Conservation (phyloP, 2,797 vertebrate genomes). For the Paguma larvata region DNA sequence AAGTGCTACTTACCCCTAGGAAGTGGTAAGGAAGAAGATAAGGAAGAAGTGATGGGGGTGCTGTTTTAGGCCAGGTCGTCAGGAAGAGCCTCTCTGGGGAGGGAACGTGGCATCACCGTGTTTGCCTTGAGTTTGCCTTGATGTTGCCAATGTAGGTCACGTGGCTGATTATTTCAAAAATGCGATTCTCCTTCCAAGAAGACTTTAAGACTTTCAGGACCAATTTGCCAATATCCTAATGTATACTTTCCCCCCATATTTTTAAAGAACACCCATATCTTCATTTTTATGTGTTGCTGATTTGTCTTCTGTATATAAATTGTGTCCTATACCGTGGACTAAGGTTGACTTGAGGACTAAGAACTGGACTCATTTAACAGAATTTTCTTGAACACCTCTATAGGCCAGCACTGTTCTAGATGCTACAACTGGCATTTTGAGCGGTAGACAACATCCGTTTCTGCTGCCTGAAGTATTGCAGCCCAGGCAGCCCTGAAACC, state of each 20-base stretch:
- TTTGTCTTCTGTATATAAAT: not conserved
- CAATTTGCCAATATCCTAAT: not conserved
- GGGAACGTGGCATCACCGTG: not conserved
- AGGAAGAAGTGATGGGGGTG: not conserved
- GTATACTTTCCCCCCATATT: not conserved
- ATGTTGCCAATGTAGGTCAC: not conserved
- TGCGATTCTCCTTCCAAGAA: not conserved
- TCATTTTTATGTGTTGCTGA: not conserved
- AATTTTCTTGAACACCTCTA: not conserved
- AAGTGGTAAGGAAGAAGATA: not conserved
- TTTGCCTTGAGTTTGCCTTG: not conserved
- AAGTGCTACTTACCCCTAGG: not conserved
- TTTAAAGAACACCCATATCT: not conserved
- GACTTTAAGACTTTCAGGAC: conserved; percentile 25
- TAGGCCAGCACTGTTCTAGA: not conserved
- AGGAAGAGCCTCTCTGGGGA: conserved; percentile 4
- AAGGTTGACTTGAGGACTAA: not conserved
- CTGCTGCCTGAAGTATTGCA: not conserved
- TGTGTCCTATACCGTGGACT: not conserved
- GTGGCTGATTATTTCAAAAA: not conserved
- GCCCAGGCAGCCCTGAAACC: not conserved
- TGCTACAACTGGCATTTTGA: not conserved
- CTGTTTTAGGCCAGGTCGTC: not conserved
- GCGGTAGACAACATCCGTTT: not conserved
- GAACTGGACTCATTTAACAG: not conserved